Evolutionary conservation across 2,113 vertebrate genomes (phyloP).

Genomic region (Poeciliopsis turrubarensis): DNA sequence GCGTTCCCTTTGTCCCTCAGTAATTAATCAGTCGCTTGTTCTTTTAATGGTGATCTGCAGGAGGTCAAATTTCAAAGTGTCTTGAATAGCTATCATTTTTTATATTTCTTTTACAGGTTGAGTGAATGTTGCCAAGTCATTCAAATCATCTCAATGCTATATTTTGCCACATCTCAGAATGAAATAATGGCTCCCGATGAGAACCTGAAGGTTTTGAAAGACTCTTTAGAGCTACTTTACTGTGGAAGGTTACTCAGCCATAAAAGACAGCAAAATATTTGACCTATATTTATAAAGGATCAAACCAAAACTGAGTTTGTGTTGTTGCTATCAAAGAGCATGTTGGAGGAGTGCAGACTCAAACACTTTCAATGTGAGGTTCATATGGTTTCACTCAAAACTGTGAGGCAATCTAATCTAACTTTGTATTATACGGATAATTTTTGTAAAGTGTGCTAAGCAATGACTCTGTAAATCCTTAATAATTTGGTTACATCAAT

Average conservation of each 20-base stretch:
- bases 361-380: neutral
- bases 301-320: neutral
- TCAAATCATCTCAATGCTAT: neutral
- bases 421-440: no score
- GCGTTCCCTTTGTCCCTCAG: slow-evolving; percentile 48
- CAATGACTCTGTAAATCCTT: no score
- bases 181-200: neutral
- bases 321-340: neutral
- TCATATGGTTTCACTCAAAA: neutral
- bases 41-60: slow-evolving; percentile 39
- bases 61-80: slow-evolving; percentile 50
- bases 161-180: neutral
- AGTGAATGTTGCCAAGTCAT: neutral
- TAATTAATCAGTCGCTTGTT: slow-evolving; percentile 53
- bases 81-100: slow-evolving; percentile 14
- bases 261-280: neutral
- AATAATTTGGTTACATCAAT: no score
- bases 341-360: neutral
- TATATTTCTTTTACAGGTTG: neutral
- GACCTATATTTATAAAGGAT: neutral
- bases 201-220: neutral
- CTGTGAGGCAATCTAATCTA: neutral
- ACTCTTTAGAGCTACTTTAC: neutral
- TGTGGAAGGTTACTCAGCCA: neutral
- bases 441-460: no score